Evolutionary conservation across 92 coral and sea anemone species (phyloP).

Genomic region (Phenganax stokvisi): DNA sequence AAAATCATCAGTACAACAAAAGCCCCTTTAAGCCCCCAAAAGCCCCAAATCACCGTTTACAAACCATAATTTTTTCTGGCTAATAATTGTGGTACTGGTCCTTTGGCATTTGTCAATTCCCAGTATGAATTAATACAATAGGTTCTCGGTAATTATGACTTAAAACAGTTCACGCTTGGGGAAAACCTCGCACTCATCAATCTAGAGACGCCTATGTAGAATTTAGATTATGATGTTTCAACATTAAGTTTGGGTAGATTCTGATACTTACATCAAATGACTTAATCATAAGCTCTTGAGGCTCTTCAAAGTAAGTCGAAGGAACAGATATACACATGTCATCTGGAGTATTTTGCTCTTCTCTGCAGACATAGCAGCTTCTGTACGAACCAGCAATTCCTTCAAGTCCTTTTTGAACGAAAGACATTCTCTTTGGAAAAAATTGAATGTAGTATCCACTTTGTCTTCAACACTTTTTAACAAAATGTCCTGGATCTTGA

Average conservation of each 20-base stretch:
- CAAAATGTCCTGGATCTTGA: background rate
- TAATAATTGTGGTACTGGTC: too few relatives aligned
- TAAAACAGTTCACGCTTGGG: too few relatives aligned
- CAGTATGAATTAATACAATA: too few relatives aligned
- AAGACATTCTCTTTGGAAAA: background rate
- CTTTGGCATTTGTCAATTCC: too few relatives aligned
- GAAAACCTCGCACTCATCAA: too few relatives aligned
- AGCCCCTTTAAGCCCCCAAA: too few relatives aligned
- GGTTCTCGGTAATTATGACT: too few relatives aligned
- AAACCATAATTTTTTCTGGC: too few relatives aligned
- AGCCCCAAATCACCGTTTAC: too few relatives aligned
- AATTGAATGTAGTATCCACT: background rate
- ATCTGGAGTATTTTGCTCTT: background rate
- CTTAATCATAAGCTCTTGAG: background rate
- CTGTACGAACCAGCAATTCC: background rate
- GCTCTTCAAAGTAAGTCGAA: slow-evolving; percentile 7
- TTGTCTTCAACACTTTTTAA: slow-evolving; percentile 7
- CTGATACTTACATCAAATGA: background rate
- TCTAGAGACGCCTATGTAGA: too few relatives aligned
- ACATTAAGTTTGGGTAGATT: background rate
- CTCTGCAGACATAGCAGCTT: background rate
- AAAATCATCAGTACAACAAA: too few relatives aligned
- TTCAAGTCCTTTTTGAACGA: background rate
- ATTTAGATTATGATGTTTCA: background rate
- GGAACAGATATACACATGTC: slow-evolving; percentile 8